A percentile compares a stretch with the other conserved stretches of the same genome.
Conservation (phyloP, 2,888 invertebrate species). For the Philopedon plagiatum region DNA sequence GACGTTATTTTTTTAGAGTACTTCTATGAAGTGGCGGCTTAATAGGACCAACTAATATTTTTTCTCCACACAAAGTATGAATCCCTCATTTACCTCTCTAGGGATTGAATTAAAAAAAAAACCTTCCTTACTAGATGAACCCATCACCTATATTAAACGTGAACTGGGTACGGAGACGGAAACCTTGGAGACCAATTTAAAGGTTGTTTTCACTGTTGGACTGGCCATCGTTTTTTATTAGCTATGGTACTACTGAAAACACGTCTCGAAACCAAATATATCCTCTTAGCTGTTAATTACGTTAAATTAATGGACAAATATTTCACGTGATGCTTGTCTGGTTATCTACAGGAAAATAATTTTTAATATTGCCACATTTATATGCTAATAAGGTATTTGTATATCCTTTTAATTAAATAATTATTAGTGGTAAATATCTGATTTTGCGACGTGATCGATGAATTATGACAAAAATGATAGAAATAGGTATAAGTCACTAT, state of each 20-base stretch:
- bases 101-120: too few species aligned
- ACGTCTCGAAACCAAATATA: not conserved
- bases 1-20: too few species aligned
- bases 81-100: too few species aligned
- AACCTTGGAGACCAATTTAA: not conserved
- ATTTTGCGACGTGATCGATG: conserved; percentile 2
- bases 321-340: not conserved
- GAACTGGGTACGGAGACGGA: not conserved
- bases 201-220: not conserved
- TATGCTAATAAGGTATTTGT: conserved; percentile 5
- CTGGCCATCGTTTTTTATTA: not conserved
- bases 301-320: conserved; percentile 7
- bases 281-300: conserved; percentile 5
- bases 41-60: too few species aligned
- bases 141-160: too few species aligned
- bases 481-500: not conserved
- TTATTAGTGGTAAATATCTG: conserved; percentile 14
- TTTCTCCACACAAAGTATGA: too few species aligned
- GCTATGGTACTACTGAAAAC: not conserved
- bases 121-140: too few species aligned
- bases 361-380: conserved; percentile 8
- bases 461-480: not conserved
- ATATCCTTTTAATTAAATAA: conserved; percentile 9
- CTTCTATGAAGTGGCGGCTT: too few species aligned
- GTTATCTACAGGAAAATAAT: not conserved